Evolutionary conservation across 2,888 invertebrate genomes (phyloP).

Genomic region (Oegoconia quadripuncta): DNA sequence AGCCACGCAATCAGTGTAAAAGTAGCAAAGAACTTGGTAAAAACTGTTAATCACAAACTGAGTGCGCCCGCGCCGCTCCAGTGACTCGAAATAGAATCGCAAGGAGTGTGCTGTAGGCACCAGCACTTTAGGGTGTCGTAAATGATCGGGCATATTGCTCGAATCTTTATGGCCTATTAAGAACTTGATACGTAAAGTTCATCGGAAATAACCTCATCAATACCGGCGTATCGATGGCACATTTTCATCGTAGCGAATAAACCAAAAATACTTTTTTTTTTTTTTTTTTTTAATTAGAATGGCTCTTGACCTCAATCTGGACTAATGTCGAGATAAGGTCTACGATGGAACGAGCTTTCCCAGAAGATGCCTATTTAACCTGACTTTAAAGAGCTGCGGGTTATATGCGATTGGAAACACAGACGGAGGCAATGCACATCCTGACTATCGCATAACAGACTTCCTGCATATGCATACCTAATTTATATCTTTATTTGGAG

Average conservation of each 20-base stretch:
- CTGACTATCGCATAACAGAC: no score
- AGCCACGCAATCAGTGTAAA: no score
- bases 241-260: slow-evolving; percentile 28
- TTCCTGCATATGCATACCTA: no score
- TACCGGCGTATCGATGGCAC: slow-evolving; percentile 18
- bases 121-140: slow-evolving; percentile 50
- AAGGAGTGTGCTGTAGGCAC: slow-evolving; percentile 39
- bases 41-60: slow-evolving; percentile 57
- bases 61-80: slow-evolving; percentile 44
- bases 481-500: no score
- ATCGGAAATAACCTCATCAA: slow-evolving; percentile 31
- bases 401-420: no score
- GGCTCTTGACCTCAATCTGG: background rate
- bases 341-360: no score
- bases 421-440: no score
- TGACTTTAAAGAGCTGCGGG: no score
- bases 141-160: slow-evolving; percentile 41
- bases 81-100: slow-evolving; percentile 59
- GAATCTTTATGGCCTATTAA: slow-evolving; percentile 56
- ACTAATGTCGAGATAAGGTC: no score
- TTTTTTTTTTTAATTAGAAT: background rate
- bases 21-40: slow-evolving; percentile 46
- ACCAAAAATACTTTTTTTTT: no score
- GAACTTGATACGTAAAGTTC: slow-evolving; percentile 38
- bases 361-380: no score